Percentiles rank a stretch among this genome's conserved stretches.
phyloP scores from a whole-genome alignment of 2,113 vertebrate genomes.

The Callithrix jacchus region DNA sequence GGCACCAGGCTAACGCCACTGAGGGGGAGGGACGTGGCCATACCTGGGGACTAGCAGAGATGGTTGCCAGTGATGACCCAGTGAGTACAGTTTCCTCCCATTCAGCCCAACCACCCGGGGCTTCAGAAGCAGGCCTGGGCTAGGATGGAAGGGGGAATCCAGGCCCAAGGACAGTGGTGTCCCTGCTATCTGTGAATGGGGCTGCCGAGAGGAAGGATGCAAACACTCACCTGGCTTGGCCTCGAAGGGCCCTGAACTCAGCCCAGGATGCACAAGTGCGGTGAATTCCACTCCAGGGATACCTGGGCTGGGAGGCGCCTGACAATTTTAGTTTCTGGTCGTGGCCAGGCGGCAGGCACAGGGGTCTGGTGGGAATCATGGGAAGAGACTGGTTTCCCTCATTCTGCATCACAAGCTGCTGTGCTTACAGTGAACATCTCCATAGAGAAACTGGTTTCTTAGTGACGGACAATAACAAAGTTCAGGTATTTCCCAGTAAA shows the following conservation, averaged over 20 bases:
- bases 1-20: not conserved
- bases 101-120: not conserved
- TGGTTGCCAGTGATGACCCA: not conserved
- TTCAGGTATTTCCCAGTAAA: not conserved
- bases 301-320: not conserved
- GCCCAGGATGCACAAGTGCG: not conserved
- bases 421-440: not conserved
- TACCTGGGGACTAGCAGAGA: not conserved
- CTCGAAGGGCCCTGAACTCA: not conserved
- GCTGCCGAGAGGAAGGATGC: not conserved
- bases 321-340: not conserved
- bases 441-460: not conserved
- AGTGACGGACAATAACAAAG: not conserved
- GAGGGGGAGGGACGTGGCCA: not conserved
- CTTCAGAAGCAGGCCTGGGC: not conserved
- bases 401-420: not conserved
- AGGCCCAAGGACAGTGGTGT: not conserved
- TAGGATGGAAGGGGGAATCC: not conserved
- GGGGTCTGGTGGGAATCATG: not conserved
- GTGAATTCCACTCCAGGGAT: accelerated
- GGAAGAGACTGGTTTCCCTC: not conserved
- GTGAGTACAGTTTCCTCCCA: too few relatives aligned
- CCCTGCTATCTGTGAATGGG: not conserved
- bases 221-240: not conserved
- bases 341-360: not conserved